phyloP scores from a whole-genome alignment of 2,797 vertebrate species.

The Sphenodon punctatus region DNA sequence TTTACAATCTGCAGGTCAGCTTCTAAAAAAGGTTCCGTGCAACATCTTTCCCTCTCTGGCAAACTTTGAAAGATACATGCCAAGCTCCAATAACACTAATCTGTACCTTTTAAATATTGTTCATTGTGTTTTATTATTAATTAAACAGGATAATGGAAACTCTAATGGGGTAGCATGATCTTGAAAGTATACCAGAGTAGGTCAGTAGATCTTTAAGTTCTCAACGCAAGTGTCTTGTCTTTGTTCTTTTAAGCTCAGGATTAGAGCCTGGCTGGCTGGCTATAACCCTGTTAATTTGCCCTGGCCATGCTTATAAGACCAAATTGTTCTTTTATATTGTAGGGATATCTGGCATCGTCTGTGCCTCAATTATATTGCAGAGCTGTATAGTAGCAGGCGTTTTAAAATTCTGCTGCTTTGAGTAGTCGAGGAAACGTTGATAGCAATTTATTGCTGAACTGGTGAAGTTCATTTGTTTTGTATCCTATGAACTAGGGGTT shows the following conservation, averaged over 20 bases:
- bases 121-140: not conserved
- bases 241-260: too few species aligned
- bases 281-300: not conserved
- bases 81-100: not conserved
- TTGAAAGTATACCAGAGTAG: not conserved
- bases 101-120: too few species aligned
- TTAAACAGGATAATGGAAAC: not conserved
- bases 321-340: not conserved
- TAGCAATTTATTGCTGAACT: not conserved
- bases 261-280: not conserved
- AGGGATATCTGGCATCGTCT: not conserved
- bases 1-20: not conserved
- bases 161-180: too few species aligned
- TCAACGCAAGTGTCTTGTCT: not conserved
- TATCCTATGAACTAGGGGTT: not conserved
- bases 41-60: not conserved
- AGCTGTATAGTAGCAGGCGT: too few species aligned
- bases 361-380: not conserved
- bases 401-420: not conserved
- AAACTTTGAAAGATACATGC: not conserved
- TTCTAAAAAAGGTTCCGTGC: not conserved
- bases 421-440: not conserved
- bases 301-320: not conserved
- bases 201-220: not conserved
- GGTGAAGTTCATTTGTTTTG: rapidly evolving